Percentiles rank a stretch among this genome's conserved stretches.
phyloP scores from a whole-genome alignment of 2,113 vertebrate species.

The Cephalopholis sonnerati region DNA sequence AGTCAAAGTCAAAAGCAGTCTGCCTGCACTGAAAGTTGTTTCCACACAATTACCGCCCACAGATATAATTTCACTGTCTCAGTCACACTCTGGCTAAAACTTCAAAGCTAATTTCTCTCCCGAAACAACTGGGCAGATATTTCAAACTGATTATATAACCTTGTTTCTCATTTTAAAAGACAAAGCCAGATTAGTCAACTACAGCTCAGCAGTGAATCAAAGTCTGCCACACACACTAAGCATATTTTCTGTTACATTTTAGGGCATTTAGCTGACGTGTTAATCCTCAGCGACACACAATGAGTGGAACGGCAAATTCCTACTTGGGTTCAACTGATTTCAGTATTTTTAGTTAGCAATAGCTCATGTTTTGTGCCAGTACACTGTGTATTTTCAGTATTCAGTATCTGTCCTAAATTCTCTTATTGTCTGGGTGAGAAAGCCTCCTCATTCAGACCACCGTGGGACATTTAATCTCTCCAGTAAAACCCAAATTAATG shows the following conservation, averaged over 20 bases:
- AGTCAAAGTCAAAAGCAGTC: conserved; percentile 40
- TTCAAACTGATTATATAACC: conserved; percentile 48
- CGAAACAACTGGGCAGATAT: conserved; percentile 40
- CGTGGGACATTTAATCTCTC: background rate
- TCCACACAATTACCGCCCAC: conserved; percentile 57
- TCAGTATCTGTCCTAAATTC: conserved; percentile 20
- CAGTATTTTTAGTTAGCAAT: conserved; percentile 33
- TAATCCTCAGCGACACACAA: conserved; percentile 48
- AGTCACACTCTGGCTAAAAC: conserved; percentile 28
- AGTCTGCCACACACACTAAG: conserved; percentile 32
- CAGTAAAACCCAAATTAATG: background rate
- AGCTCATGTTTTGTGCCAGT: conserved; percentile 13
- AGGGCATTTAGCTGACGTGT: conserved; percentile 18
- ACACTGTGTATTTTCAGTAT: conserved; percentile 13
- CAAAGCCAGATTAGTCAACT: conserved; percentile 58
- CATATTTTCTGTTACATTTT: conserved; percentile 35
- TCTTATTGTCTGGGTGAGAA: conserved; percentile 9
- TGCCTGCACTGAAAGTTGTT: conserved; percentile 30
- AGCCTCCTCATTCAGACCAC: background rate
- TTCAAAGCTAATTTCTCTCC: conserved; percentile 53
- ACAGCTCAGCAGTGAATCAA: conserved; percentile 32
- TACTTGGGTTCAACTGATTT: conserved; percentile 24
- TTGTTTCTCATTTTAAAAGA: conserved; percentile 59
- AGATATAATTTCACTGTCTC: conserved; percentile 18
- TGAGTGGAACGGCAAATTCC: conserved; percentile 13